Evolutionary conservation across 30 jellyfish, hydroid and myxozoan species (phyloP).

Genomic region (Cassiopea xamachana): DNA sequence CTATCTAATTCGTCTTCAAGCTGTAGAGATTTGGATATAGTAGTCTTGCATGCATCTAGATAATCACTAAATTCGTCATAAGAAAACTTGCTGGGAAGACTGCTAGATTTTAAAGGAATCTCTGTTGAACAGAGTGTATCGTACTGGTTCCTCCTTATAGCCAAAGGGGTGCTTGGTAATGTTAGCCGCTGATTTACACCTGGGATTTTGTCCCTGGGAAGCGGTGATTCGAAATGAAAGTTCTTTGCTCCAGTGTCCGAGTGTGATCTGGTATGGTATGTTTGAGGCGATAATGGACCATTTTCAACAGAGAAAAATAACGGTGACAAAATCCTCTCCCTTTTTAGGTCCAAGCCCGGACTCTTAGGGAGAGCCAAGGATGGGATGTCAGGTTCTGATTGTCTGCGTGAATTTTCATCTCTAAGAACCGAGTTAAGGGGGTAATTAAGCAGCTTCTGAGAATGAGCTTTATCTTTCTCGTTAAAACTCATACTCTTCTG

Average conservation of each 20-base stretch:
- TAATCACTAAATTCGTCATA: conserved; percentile 53
- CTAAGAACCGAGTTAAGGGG: background rate
- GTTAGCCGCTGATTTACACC: background rate
- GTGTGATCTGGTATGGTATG: conserved; percentile 23
- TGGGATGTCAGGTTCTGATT: conserved; percentile 30
- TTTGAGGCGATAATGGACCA: conserved; percentile 3
- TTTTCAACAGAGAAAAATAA: conserved; percentile 47
- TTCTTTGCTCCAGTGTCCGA: conserved; percentile 37
- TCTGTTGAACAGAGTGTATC: conserved; percentile 1
- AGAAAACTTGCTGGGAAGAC: conserved; percentile 21
- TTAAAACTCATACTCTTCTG: conserved; percentile 16
- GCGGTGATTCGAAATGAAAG: conserved; percentile 18
- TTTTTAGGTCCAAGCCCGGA: conserved; percentile 45
- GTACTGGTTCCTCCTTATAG: conserved; percentile 29
- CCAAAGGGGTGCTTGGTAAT: conserved; percentile 48
- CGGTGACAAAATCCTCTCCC: conserved; percentile 56
- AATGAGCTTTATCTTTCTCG: background rate
- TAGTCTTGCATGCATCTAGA: conserved; percentile 33
- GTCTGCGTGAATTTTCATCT: background rate
- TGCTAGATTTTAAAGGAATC: conserved; percentile 3
- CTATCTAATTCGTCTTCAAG: conserved; percentile 23
- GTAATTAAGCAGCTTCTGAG: too few species aligned
- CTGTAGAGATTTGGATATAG: conserved; percentile 20
- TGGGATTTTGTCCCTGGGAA: background rate
- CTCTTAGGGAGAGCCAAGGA: conserved; percentile 47